Conservation (phyloP, 2,888 invertebrate species). For the Lepidocyrtinus sp. region DNA sequence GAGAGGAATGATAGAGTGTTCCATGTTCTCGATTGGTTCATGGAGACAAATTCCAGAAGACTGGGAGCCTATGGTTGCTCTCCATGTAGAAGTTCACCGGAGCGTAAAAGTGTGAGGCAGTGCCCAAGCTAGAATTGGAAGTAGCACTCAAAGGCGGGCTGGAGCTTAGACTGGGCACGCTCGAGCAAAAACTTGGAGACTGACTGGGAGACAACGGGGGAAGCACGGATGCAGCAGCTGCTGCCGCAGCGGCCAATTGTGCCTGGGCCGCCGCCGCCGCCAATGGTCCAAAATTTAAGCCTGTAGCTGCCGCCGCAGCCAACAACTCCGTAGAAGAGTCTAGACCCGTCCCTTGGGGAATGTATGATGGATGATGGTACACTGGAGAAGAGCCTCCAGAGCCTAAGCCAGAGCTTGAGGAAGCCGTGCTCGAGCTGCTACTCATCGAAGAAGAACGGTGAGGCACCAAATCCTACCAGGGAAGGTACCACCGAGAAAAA, state of each 20-base stretch:
- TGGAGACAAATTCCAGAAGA: conserved; percentile 57
- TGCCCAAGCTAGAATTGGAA: conserved; percentile 12
- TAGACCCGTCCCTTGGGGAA: conserved; percentile 20
- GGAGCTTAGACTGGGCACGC: conserved; percentile 38
- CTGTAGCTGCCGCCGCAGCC: conserved; percentile 34
- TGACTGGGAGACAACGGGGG: conserved; percentile 49
- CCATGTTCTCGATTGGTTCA: background rate
- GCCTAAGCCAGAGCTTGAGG: conserved; percentile 37
- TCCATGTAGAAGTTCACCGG: conserved; percentile 53
- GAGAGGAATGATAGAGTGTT: background rate
- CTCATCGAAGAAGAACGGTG: conserved; percentile 39
- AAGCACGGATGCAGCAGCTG: conserved; percentile 26
- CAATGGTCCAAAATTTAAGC: conserved; percentile 14
- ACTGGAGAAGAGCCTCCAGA: conserved; percentile 43
- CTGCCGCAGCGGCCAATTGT: background rate
- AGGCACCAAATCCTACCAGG: conserved; percentile 29
- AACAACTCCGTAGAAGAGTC: conserved; percentile 26
- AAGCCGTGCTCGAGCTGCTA: conserved; percentile 30
- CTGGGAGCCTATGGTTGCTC: conserved; percentile 47
- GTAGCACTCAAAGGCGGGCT: conserved; percentile 39
- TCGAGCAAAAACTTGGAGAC: conserved; percentile 26
- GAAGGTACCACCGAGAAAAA: too few relatives aligned
- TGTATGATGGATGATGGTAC: conserved; percentile 25
- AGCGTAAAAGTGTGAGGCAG: conserved; percentile 37
- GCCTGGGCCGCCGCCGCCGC: conserved; percentile 33